Evolutionary conservation across 2,888 invertebrate species (phyloP), one percentile per base, ranked within the genome.

Genomic region (Luperina testacea): DNA sequence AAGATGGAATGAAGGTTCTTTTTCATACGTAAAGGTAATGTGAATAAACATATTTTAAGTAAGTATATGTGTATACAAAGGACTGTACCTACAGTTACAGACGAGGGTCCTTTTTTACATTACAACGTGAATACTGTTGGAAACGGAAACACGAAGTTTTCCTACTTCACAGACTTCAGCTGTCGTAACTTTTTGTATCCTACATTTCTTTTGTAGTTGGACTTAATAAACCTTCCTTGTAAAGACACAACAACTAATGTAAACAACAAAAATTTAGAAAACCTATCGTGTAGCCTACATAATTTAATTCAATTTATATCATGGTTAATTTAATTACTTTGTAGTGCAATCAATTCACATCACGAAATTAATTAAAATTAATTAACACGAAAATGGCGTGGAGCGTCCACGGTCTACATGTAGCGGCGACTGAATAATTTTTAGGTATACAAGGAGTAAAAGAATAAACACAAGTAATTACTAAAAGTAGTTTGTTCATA

Each of bases 281-380:
- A 69, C 20, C 57, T 71, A 59, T 75, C 82, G 42, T 59, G 77
- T 68, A 59, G 63, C 67, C 13, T 48, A 69, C 72, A 57, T 75
- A 75, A 72, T 82, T 57, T 79, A 75, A 79, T 78, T 38, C 64
- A 78, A 77, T 77, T 72, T 77, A n/a, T 78, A 68, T 72, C 57
- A 69, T 68, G 68, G 48, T 80, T 72, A 79, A 77, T 79, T 82
- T 76, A 76, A 85, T 86, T 87, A 87, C 64, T 78, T 73, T 69
- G 45, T 79, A 79, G 77, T 82, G 77, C 82, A 82, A 86, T 87
- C 63, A 84, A 87, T 78, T 86, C 78, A 78, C 77, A 78, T 71
- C 79, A 83, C 78, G 77, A 81, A 77, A 80, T 83, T 81, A 80
- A 87, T 87, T 83, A 79, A 72, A 77, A 80, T 83, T 81, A 80